These are phyloP conservation scores for Drosophila aff. DNA, from an alignment of 1,140 invertebrate genomes.

Conservation along the genomic window DNA sequence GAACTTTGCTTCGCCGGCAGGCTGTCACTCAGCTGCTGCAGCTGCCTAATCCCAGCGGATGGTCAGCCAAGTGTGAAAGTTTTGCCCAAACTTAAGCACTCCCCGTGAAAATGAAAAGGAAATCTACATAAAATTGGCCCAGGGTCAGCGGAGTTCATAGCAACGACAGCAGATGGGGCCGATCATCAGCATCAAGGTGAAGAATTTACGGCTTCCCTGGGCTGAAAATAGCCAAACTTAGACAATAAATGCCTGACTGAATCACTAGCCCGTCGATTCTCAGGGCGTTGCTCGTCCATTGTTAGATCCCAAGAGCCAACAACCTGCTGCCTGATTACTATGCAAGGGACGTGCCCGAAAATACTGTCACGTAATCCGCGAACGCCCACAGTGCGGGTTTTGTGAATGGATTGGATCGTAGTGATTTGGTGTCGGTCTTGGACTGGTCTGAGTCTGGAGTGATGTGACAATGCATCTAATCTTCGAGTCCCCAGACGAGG, in stretches of 20 bases:
- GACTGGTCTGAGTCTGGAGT: slow-evolving; percentile 1
- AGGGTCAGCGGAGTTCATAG: slow-evolving; percentile 27
- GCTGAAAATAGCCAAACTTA: background rate
- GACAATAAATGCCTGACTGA: slow-evolving; percentile 13
- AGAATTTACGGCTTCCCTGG: slow-evolving; percentile 21
- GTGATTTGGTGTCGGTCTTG: background rate
- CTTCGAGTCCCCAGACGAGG: slow-evolving; percentile 30
- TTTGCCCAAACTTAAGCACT: slow-evolving; percentile 4
- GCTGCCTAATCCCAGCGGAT: slow-evolving; percentile 46
- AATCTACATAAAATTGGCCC: slow-evolving; percentile 17
- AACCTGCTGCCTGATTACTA: slow-evolving; percentile 60
- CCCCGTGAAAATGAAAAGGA: background rate
- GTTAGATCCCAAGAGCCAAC: slow-evolving; percentile 20
- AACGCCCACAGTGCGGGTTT: slow-evolving; percentile 25
- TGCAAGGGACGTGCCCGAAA: slow-evolving; percentile 62
- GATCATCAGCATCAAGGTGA: slow-evolving; percentile 8
- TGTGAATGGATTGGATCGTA: slow-evolving; percentile 28
- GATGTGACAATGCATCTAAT: slow-evolving; percentile 11
- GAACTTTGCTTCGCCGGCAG: slow-evolving; percentile 52
- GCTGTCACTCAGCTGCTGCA: slow-evolving; percentile 40
- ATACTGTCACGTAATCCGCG: slow-evolving; percentile 73
- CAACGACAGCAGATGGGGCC: background rate
- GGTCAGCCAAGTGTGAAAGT: slow-evolving; percentile 64
- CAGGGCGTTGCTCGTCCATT: slow-evolving; percentile 41
- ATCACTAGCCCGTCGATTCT: slow-evolving; percentile 21